Conservation (phyloP, 2,888 invertebrate species). For the Himalopsyche anomala region DNA sequence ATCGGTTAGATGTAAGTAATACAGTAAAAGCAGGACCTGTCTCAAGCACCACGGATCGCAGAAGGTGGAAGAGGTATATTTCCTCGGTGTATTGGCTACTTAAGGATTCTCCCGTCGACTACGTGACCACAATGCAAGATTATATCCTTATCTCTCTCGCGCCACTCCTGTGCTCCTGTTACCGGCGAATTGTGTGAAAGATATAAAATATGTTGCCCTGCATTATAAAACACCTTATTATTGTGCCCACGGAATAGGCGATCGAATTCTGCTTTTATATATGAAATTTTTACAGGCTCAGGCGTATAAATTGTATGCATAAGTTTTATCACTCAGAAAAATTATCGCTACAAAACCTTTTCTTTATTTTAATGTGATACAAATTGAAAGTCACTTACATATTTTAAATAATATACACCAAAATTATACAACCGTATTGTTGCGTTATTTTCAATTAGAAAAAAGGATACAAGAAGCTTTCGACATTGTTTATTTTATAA, state of each 20-base stretch:
- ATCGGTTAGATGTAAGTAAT: conserved; percentile 37
- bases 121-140: conserved; percentile 65
- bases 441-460: no score
- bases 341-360: no score
- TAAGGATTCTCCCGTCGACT: conserved; percentile 61
- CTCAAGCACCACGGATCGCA: conserved; percentile 32
- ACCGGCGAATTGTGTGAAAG: conserved; percentile 62
- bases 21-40: conserved; percentile 29
- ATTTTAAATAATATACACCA: no score
- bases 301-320: not conserved
- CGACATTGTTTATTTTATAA: no score
- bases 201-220: conserved; percentile 62
- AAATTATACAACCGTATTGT: no score
- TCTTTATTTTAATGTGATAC: no score
- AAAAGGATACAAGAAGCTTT: no score
- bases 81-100: conserved; percentile 64
- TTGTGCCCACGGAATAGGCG: conserved; percentile 7
- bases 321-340: not conserved
- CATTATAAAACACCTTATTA: conserved; percentile 59
- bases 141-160: conserved; percentile 61
- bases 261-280: not conserved
- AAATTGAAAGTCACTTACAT: no score
- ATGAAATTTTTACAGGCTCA: conserved; percentile 5
- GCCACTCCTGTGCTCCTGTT: conserved; percentile 53
- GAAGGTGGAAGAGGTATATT: conserved; percentile 45